Evolutionary conservation across 2,888 invertebrate genomes (phyloP).

Genomic region (Drosophila mulleri): DNA sequence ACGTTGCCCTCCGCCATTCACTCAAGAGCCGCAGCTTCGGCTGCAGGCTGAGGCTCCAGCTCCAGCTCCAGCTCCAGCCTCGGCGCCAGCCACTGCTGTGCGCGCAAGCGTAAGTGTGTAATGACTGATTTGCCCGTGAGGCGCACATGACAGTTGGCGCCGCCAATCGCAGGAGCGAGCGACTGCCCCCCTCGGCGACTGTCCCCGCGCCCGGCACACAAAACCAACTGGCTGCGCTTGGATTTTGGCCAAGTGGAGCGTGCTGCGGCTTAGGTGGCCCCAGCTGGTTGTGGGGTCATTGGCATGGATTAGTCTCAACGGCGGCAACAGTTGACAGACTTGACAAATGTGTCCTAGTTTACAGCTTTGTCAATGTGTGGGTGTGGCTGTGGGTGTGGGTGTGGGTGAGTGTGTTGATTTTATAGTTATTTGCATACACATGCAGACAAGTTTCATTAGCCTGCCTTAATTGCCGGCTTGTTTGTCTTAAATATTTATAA

Average conservation of each 20-base stretch:
- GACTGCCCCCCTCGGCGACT: neutral
- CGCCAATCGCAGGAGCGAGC: constrained; percentile 40
- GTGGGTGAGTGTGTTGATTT: constrained; percentile 35
- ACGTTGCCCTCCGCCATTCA: constrained; percentile 32
- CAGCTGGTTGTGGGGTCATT: constrained; percentile 71
- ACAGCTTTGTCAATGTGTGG: constrained; percentile 11
- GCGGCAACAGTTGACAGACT: constrained; percentile 69
- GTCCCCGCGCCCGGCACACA: constrained; percentile 34
- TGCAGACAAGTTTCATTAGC: constrained; percentile 45
- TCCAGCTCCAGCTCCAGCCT: constrained; percentile 14
- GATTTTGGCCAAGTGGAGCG: constrained; percentile 77
- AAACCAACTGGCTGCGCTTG: constrained; percentile 60
- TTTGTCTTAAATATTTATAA: constrained; percentile 48
- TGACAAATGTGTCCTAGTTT: constrained; percentile 66
- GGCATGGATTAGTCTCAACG: constrained; percentile 59
- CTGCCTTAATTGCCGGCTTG: constrained; percentile 55
- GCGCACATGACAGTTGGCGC: constrained; percentile 49
- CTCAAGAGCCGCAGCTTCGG: constrained; percentile 13
- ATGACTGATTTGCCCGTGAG: constrained; percentile 79
- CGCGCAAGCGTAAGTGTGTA: constrained; percentile 75
- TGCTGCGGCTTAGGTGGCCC: constrained; percentile 75
- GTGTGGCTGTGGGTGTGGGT: neutral
- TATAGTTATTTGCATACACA: constrained; percentile 25
- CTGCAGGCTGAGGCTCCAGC: constrained; percentile 12
- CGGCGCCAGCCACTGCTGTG: constrained; percentile 33